Evolutionary conservation across 2,888 invertebrate genomes (phyloP).

Genomic region (Parelbella ahira): DNA sequence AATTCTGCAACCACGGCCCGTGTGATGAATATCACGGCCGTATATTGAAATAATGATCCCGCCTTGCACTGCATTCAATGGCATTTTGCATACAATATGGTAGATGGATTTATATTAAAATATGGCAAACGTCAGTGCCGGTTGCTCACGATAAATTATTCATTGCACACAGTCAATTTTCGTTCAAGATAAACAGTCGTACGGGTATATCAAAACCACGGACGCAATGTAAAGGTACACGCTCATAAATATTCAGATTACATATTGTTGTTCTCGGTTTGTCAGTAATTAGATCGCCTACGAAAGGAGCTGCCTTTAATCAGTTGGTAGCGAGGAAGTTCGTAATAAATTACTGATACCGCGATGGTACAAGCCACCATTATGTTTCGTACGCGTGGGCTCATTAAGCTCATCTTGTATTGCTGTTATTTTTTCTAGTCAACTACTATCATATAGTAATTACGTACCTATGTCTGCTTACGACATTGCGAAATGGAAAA

Average conservation of each 20-base stretch:
- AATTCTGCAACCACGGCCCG: constrained; percentile 63
- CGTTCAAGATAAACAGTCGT: constrained; percentile 65
- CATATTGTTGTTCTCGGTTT: constrained; percentile 73
- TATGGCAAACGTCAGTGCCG: constrained; percentile 75
- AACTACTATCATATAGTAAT: no score
- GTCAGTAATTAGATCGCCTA: constrained; percentile 78
- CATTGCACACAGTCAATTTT: constrained; percentile 77
- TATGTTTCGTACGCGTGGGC: constrained; percentile 43
- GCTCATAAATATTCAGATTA: constrained; percentile 77
- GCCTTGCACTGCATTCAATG: constrained; percentile 77
- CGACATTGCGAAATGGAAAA: no score
- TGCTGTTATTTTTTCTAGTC: constrained; percentile 1
- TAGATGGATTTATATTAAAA: constrained; percentile 80
- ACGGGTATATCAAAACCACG: constrained; percentile 67
- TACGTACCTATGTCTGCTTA: no score
- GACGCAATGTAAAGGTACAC: constrained; percentile 46
- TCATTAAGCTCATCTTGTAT: constrained; percentile 45
- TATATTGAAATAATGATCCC: constrained; percentile 78
- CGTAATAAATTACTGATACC: constrained; percentile 59
- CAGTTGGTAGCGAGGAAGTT: constrained; percentile 67
- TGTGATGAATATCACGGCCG: constrained; percentile 77
- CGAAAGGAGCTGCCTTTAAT: constrained; percentile 65
- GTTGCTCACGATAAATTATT: constrained; percentile 78
- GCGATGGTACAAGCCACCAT: constrained; percentile 36
- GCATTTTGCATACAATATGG: constrained; percentile 80